Percentiles rank a stretch among this genome's conserved stretches.
These are phyloP conservation scores for Lucilia sericata DNA, from an alignment of 1,140 invertebrate genomes.

Conservation along the genomic window DNA sequence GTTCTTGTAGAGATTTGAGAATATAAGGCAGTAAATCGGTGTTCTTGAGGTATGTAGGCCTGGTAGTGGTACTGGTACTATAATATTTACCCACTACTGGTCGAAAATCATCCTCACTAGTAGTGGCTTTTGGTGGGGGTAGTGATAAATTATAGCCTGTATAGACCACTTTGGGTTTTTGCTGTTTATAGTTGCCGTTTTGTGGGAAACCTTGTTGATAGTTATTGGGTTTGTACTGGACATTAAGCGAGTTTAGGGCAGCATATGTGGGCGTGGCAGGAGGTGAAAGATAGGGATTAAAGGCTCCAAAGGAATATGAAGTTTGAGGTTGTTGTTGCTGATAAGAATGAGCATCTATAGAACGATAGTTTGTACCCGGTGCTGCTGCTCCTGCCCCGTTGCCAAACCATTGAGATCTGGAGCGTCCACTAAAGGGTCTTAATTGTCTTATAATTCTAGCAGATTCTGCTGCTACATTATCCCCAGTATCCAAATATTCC, in stretches of 20 bases:
- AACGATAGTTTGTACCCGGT: constrained; percentile 51
- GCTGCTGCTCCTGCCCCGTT: neutral
- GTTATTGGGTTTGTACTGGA: constrained; percentile 48
- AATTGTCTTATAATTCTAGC: constrained; percentile 58
- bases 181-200: constrained; percentile 47
- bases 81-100: constrained; percentile 61
- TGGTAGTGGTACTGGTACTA: constrained; percentile 40
- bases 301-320: constrained; percentile 56
- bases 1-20: constrained; percentile 58
- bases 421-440: constrained; percentile 48
- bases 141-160: constrained; percentile 62
- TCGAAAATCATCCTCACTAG: constrained; percentile 58
- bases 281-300: constrained; percentile 62
- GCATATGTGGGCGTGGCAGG: constrained; percentile 55
- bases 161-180: constrained; percentile 50
- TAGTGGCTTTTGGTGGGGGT: constrained; percentile 51
- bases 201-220: constrained; percentile 31
- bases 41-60: constrained; percentile 42
- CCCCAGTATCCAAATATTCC: constrained; percentile 36
- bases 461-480: constrained; percentile 53
- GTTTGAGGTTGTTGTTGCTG: constrained; percentile 45
- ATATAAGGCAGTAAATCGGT: constrained; percentile 59
- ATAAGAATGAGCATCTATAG: constrained; percentile 53
- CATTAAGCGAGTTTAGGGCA: constrained; percentile 52
- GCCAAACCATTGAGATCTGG: neutral